Evolutionary conservation across 2,888 invertebrate genomes (phyloP), one percentile per base, ranked within the genome.

Genomic region (Caenorhabditis sp.): DNA sequence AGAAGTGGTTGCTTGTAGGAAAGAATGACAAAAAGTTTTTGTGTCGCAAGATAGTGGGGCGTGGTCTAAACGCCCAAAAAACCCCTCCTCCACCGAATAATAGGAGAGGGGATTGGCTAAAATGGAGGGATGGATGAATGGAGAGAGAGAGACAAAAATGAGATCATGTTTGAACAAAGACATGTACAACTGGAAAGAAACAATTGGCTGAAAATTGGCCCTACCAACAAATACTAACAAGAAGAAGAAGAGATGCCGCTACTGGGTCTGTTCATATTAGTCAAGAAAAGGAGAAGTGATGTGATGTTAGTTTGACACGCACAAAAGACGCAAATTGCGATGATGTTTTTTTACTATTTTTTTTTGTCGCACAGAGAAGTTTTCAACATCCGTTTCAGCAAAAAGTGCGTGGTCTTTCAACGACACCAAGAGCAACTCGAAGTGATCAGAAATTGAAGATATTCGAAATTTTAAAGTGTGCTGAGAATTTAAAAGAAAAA

Each of bases 321-420:
- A 74, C 74, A 74, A 74, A 69, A 74, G 74, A 62, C 69, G 58
- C 74, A 74, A 74, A 74, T 74, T 74, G 74, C 64, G 57, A 43
- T 43, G 43, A 43, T 43, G 43, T 43, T 17, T 10, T 43, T 43
- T 43, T 10, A 31, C 31, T 31, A 31, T 43, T 43, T 43, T 43
- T 43, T 43, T 43, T 43, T 43, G 10, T 43, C 43, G 43, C 12
- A 43, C 6, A 43, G 17, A 43, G 14, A 43, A 17, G 31, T 31
- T 31, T 31, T 31, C 10, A 6, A 6, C 31, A 31, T 31, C 31
- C 31, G n/a, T n/a, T n/a, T 10, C 31, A 4, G 31, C 4, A 31
- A 31, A 31, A 31, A 6, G 31, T 31, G 31, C 31, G 31, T 31
- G 10, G 4, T 6, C 5, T 6, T 4, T 10, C 4, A 31, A 4